Evolutionary conservation across 2,888 invertebrate species (phyloP), one percentile per base, ranked within the genome.

Genomic region (Dicroscelio sp.): DNA sequence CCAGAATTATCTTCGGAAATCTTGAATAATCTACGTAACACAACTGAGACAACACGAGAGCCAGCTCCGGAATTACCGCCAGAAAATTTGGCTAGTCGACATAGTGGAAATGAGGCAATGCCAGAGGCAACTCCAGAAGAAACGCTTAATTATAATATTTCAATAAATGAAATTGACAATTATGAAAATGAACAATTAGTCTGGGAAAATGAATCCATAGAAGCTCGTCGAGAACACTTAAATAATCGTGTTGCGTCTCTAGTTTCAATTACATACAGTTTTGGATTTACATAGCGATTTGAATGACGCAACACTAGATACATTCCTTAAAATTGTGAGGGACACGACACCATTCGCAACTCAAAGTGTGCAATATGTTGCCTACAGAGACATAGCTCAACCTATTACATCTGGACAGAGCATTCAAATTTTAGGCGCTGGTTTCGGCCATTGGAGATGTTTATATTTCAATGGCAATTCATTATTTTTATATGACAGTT

Each of bases 361-460:
- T 1, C 76, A 76, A 60, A 58, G 76, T 38, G 76, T 76, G 0
- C 76, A 60, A 35, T 76, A 38, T 30, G 27, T 76, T 38, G 8
- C 31, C 17, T 60, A 76, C 60, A 14, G 76, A 35, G 76, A 76
- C 30, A 60, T 60, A 6, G 17, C 30, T 60, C 58, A 76, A 35
- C 58, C 58, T 20, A 38, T 60, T 30, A n/a, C n/a, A n/a, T n/a
- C n/a, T n/a, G n/a, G n/a, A n/a, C n/a, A n/a, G n/a, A n/a, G n/a
- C n/a, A n/a, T n/a, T n/a, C n/a, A n/a, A n/a, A n/a, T n/a, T n/a
- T n/a, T n/a, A n/a, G n/a, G n/a, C n/a, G n/a, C n/a, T n/a, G n/a
- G n/a, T n/a, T n/a, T n/a, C n/a, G n/a, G n/a, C n/a, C n/a, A n/a
- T n/a, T n/a, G n/a, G n/a, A n/a, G n/a, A n/a, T n/a, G n/a, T n/a